Evolutionary conservation across 2,797 vertebrate genomes (phyloP), one percentile per base, ranked within the genome.

Genomic region (Danio kyathit): DNA sequence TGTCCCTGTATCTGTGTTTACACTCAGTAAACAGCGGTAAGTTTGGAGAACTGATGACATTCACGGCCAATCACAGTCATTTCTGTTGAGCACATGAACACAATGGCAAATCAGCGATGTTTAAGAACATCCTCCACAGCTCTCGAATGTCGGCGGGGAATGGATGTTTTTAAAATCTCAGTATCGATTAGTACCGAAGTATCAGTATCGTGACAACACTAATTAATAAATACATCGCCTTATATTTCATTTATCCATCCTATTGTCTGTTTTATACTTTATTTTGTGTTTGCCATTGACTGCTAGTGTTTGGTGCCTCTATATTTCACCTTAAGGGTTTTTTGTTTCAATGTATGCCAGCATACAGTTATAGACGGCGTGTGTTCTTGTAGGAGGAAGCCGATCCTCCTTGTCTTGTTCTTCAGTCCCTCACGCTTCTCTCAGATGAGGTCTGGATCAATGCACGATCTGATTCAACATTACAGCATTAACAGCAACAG

Each of bases 401-500:
- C 51, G 48, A 65, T 77, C 59, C 54, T 56, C 38, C 12, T 80
- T 7, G 10, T 16, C 56, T 46, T 76, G 61, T 76, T 66, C 8
- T 64, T 76, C 49, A 76, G 63, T 49, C n/a, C 38, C 17, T 6
- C 40, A 19, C n/a, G 52, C 13, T 19, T 44, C 48, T 83, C 84
- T 84, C 2, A 5, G 88, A 87, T 69, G 54, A 66, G 67, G 17
- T 63, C 84, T 65, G 75, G 84, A 91, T 91, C 88, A 21, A 89
- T 92, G 66, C 17, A 11, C 87, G 83, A 85, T 88, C 88, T 90
- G 89, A 92, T 76, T 76, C 85, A 85, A 87, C 38, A 40, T 82
- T 91, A 85, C 85, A 85, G 86, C 29, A 29, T 82, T 90, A 85
- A 80, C 90, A 91, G 85, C 89, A 83, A 83, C 90, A 85, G 16